These are phyloP conservation scores for Cryptocephalus moraei DNA, from an alignment of 2,888 invertebrate species.

Conservation along the genomic window DNA sequence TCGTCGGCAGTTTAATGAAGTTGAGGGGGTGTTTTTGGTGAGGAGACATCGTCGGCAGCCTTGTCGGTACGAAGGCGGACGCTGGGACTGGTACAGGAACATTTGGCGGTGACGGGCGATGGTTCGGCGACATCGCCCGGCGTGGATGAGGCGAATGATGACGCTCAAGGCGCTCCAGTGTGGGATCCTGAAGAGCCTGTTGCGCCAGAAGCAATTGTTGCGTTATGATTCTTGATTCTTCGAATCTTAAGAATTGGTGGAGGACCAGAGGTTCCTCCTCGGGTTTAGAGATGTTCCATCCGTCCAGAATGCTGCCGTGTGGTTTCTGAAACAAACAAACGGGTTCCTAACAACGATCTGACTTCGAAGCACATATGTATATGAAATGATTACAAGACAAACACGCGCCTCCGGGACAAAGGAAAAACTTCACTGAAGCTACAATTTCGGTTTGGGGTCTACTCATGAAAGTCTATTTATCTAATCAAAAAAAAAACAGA, in stretches of 20 bases:
- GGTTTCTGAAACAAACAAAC: conserved; percentile 26
- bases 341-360: background rate
- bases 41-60: conserved; percentile 40
- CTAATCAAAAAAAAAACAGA: no score
- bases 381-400: no score
- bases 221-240: conserved; percentile 77
- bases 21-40: conserved; percentile 39
- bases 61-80: conserved; percentile 38
- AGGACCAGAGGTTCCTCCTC: conserved; percentile 87
- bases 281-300: conserved; percentile 79
- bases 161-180: conserved; percentile 47
- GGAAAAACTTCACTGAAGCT: no score
- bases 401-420: no score
- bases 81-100: conserved; percentile 30
- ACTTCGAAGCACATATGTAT: no score
- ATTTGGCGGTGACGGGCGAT: conserved; percentile 50
- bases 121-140: conserved; percentile 58
- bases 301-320: conserved; percentile 69
- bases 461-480: no score
- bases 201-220: conserved; percentile 51
- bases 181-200: conserved; percentile 47
- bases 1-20: conserved; percentile 39
- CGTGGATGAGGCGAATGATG: conserved; percentile 32
- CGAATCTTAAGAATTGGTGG: conserved; percentile 84
- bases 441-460: no score